Evolutionary conservation across 2,888 invertebrate species (phyloP).

Genomic region (Netelia virgata): DNA sequence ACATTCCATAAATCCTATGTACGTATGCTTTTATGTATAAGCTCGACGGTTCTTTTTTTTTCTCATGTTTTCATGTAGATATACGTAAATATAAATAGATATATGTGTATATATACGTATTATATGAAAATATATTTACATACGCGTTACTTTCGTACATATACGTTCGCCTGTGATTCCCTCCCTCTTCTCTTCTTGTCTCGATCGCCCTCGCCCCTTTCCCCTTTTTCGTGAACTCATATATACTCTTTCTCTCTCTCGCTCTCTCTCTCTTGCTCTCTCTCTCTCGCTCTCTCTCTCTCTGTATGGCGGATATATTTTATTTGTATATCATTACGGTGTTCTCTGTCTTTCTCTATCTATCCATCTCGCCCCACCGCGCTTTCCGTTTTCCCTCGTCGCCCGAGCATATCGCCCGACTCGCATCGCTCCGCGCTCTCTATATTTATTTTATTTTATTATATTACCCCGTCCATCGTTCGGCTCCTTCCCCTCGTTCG

Average conservation of each 20-base stretch:
- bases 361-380: slow-evolving; percentile 48
- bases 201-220: slow-evolving; percentile 13
- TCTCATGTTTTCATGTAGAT: not conserved
- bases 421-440: slow-evolving; percentile 64
- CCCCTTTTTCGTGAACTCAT: slow-evolving; percentile 61
- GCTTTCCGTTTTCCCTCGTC: slow-evolving; percentile 66
- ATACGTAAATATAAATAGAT: slow-evolving; percentile 15
- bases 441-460: slow-evolving; percentile 74
- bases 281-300: slow-evolving; percentile 33
- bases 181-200: not conserved
- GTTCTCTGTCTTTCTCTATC: slow-evolving; percentile 63
- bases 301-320: slow-evolving; percentile 75
- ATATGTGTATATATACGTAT: slow-evolving; percentile 25
- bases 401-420: slow-evolving; percentile 65
- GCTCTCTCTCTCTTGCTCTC: too few species aligned
- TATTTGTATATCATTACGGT: slow-evolving; percentile 83
- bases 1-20: slow-evolving; percentile 29
- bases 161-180: slow-evolving; percentile 50
- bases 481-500: slow-evolving; percentile 5
- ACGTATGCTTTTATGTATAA: not conserved
- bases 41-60: not conserved
- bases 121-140: slow-evolving; percentile 65
- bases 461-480: slow-evolving; percentile 66
- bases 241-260: slow-evolving; percentile 51
- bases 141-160: slow-evolving; percentile 44